Base-by-base conservation (phyloP, 2,797 vertebrate species). In the Eremophila alpestris region DNA sequence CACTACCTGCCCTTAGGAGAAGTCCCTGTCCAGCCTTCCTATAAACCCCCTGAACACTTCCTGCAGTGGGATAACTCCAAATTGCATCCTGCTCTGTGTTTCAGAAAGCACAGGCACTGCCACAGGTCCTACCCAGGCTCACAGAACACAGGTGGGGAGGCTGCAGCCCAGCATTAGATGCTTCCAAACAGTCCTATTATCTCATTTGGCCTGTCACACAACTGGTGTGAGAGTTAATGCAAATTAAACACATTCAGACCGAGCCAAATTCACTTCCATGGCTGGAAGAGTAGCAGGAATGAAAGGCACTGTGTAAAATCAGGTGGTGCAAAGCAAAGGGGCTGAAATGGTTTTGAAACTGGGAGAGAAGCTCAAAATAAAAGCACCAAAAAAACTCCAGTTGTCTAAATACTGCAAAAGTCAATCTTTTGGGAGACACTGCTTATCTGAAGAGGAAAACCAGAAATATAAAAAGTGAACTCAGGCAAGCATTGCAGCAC, bases 51-150 rank as follows among this genome's bases (percentile, higher is more conserved):
- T 52, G 64, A 32, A 32, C 11, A 11, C 15, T 67, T 20, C n/a
- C 63, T 56, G 49, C 17, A 20, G 16, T 13, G 59, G 45, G 68
- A 41, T 13, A 56, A 21, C 38, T 51, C 38, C 30, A 32, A 27
- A 18, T 15, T 49, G 23, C 60, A 80, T 51, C 48, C 32, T 6
- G 22, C 9, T 45, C 34, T 52, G 43, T 12, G 16, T 30, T 45
- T 48, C 45, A 65, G 55, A 64, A 62, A 65, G 19, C 2, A 1
- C 43, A 73, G 87, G 40, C 43, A 38, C 27, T 14, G 15, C 20
- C 1, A 0, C 9, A 63, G n/a, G 8, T 20, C 2, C 0, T 45
- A 3, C 11, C 46, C 36, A 63, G 30, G 32, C 81, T 40, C 76
- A 10, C 24, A 49, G 40, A 65, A 6, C 36, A 73, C 70, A 59